A percentile compares a stretch with the other conserved stretches of the same genome.
These are phyloP conservation scores for Frankliniella fusca DNA, from an alignment of 2,888 invertebrate genomes.

Conservation along the genomic window DNA sequence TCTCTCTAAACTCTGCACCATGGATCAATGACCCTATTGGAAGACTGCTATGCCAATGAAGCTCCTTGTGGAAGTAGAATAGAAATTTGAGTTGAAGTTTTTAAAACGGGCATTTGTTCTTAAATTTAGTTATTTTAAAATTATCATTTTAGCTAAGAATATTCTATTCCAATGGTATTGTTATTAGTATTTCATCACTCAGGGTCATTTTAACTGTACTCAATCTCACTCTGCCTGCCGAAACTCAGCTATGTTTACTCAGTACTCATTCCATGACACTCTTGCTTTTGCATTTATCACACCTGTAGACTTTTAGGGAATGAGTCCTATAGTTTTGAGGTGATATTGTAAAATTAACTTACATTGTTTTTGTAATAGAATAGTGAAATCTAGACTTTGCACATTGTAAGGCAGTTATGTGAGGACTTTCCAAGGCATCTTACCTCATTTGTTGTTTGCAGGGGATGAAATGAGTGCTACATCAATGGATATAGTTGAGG, in stretches of 20 bases:
- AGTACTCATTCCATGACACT: not conserved
- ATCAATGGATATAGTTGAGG: slow-evolving; percentile 2
- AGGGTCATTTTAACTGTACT: not conserved
- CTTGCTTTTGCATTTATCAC: slow-evolving; percentile 12
- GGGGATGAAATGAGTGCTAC: not conserved
- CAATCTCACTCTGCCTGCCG: not conserved
- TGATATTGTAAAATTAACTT: not conserved
- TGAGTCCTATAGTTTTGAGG: not conserved
- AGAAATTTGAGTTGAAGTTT: not conserved
- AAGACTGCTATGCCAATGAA: slow-evolving; percentile 13
- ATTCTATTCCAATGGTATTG: not conserved
- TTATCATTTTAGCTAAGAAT: not conserved
- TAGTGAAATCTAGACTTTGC: not conserved
- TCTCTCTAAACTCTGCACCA: slow-evolving; percentile 16
- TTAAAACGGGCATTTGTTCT: not conserved
- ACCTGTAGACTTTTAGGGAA: slow-evolving; percentile 16
- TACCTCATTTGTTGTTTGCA: not conserved
- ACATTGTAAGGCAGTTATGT: not conserved
- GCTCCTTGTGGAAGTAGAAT: not conserved
- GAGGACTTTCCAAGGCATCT: not conserved
- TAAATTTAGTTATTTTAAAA: not conserved
- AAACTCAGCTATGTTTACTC: too few relatives aligned
- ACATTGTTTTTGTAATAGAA: not conserved
- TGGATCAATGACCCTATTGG: not conserved
- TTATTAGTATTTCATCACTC: not conserved